A percentile compares a stretch with the other conserved stretches of the same genome.
These are phyloP conservation scores for Oxycera nigricornis DNA, from an alignment of 2,888 invertebrate genomes.

Conservation along the genomic window DNA sequence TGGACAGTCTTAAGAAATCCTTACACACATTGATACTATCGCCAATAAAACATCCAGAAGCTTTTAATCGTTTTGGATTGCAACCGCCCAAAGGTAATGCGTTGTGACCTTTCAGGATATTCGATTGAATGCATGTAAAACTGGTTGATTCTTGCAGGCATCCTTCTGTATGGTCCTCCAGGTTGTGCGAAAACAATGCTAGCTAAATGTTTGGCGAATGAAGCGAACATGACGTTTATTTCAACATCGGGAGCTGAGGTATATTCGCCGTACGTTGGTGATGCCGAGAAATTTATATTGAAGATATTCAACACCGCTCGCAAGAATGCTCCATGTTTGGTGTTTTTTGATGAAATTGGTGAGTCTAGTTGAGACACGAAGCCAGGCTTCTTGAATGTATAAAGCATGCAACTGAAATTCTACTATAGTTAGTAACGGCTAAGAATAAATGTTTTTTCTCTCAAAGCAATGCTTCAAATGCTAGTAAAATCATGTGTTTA, in stretches of 20 bases:
- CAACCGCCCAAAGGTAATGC: slow-evolving; percentile 66
- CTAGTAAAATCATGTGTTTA: no score
- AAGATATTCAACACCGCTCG: slow-evolving; percentile 69
- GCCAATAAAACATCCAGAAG: slow-evolving; percentile 65
- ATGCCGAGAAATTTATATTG: slow-evolving; percentile 67
- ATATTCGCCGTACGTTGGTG: slow-evolving; percentile 71
- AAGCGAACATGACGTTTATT: slow-evolving; percentile 65
- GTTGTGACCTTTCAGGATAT: neutral
- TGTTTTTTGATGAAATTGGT: slow-evolving; percentile 73
- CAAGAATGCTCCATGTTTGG: slow-evolving; percentile 67
- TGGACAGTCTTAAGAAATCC: slow-evolving; percentile 64
- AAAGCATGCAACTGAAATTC: no score
- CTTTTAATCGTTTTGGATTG: slow-evolving; percentile 66
- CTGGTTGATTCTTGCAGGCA: slow-evolving; percentile 57
- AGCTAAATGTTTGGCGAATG: slow-evolving; percentile 66
- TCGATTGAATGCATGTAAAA: no score
- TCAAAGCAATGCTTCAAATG: no score
- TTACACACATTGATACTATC: slow-evolving; percentile 66
- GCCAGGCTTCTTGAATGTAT: no score
- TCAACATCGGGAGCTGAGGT: slow-evolving; percentile 69
- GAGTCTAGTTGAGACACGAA: slow-evolving; percentile 21
- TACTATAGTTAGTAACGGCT: no score
- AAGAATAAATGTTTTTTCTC: no score
- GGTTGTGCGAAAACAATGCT: slow-evolving; percentile 73
- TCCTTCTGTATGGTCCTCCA: slow-evolving; percentile 70